Evolutionary conservation across 2,888 invertebrate genomes (phyloP).

Genomic region (Meloe dianella): DNA sequence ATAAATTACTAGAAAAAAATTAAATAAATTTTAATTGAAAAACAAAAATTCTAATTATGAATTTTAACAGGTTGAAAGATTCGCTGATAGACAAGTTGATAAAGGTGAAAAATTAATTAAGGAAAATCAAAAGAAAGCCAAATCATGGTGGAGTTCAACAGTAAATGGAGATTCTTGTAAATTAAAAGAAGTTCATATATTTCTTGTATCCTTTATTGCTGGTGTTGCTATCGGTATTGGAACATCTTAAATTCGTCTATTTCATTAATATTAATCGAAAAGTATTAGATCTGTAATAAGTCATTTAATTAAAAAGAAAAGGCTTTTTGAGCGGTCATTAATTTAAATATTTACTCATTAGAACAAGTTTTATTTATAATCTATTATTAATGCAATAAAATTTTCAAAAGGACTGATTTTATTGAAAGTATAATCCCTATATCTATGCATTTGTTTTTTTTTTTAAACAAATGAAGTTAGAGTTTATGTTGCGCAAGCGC

Average conservation of each 20-base stretch:
- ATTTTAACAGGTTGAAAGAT: conserved; percentile 73
- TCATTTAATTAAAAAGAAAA: neutral
- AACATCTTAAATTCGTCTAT: conserved; percentile 45
- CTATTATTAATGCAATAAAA: too few species aligned
- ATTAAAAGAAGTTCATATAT: conserved; percentile 79
- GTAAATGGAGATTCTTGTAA: conserved; percentile 71
- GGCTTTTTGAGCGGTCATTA: neutral
- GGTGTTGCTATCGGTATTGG: conserved; percentile 76
- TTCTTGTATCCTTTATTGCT: conserved; percentile 79
- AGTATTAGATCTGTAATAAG: neutral
- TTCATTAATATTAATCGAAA: neutral
- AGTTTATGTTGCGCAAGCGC: neutral
- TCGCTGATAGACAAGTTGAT: conserved; percentile 80
- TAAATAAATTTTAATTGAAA: neutral
- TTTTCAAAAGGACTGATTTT: too few species aligned
- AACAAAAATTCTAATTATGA: conserved; percentile 16
- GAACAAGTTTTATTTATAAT: neutral
- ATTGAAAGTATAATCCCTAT: too few species aligned
- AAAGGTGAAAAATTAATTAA: conserved; percentile 78
- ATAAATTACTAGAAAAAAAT: conserved; percentile 13
- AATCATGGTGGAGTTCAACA: conserved; percentile 74
- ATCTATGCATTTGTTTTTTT: too few species aligned
- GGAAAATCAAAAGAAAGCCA: conserved; percentile 73
- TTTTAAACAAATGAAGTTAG: too few species aligned
- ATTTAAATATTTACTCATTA: neutral